Conservation (phyloP, 2,113 vertebrate species). For the Osmerus mordax region DNA sequence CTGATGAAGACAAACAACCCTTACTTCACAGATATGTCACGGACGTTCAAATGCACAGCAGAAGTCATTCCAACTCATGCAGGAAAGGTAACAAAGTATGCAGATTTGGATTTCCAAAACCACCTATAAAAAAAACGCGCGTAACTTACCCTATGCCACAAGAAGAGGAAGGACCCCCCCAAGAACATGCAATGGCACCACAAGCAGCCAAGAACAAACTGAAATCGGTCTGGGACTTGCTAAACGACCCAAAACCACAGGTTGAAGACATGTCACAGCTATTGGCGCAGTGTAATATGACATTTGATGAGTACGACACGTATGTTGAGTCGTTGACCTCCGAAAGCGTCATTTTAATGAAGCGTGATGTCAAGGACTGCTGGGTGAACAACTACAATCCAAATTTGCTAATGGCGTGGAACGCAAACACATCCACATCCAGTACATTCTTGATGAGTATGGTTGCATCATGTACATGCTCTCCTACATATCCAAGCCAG, state of each 20-base stretch:
- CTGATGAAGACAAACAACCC: slow-evolving; percentile 20
- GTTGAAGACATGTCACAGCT: not conserved
- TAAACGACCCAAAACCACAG: not conserved
- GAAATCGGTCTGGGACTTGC: not conserved
- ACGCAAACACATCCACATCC: no score
- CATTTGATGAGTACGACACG: no score
- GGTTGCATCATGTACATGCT: slow-evolving; percentile 22
- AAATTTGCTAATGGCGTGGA: no score
- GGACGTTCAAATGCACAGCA: slow-evolving; percentile 32
- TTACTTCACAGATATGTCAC: slow-evolving; percentile 21
- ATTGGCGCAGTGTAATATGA: slow-evolving; percentile 8
- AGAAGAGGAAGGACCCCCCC: no score
- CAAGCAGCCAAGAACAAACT: not conserved
- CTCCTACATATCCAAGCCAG: slow-evolving; percentile 26
- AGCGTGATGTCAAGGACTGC: no score
- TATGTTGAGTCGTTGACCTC: no score
- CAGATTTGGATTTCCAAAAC: slow-evolving; percentile 33
- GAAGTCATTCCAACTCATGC: slow-evolving; percentile 19
- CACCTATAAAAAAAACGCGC: slow-evolving; percentile 3
- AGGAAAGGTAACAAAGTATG: slow-evolving; percentile 18
- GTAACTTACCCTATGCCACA: no score
- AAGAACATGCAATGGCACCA: not conserved
- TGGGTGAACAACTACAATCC: no score
- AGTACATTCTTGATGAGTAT: slow-evolving; percentile 5
- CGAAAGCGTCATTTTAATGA: no score